These are phyloP conservation scores for Xenus cinereus DNA, from an alignment of 2,113 vertebrate genomes.

Conservation along the genomic window DNA sequence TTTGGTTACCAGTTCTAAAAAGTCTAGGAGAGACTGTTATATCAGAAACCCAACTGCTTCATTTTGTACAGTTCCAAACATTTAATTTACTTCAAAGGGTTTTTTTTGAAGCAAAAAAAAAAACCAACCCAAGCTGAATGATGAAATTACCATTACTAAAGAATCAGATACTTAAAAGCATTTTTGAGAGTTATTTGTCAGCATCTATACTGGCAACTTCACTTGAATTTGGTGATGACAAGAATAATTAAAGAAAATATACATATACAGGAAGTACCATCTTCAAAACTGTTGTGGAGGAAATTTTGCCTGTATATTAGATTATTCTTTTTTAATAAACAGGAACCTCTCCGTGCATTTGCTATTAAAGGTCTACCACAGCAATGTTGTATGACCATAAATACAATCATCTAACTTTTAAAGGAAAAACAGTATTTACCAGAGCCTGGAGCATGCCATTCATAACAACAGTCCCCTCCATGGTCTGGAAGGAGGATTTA, in stretches of 20 bases:
- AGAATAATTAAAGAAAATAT: background rate
- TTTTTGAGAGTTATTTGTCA: background rate
- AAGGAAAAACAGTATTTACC: constrained; percentile 73
- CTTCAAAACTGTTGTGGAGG: background rate
- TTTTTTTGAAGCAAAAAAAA: background rate
- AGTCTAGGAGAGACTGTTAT: background rate
- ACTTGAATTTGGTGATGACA: background rate
- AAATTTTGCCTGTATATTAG: background rate
- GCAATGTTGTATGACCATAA: background rate
- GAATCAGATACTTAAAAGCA: background rate
- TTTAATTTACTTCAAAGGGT: background rate
- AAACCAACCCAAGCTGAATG: background rate
- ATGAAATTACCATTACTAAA: background rate
- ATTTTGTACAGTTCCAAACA: background rate
- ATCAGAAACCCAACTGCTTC: background rate
- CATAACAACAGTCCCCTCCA: constrained; percentile 79
- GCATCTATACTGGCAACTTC: background rate
- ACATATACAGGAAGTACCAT: background rate
- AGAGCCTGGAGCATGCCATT: constrained; percentile 91
- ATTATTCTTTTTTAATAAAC: background rate
- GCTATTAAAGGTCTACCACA: background rate
- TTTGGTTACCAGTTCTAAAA: background rate
- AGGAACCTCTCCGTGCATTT: background rate
- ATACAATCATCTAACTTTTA: background rate
- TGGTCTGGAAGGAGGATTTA: constrained; percentile 76